phyloP scores from a whole-genome alignment of 2,113 vertebrate genomes.

The Collichthys lucidus region DNA sequence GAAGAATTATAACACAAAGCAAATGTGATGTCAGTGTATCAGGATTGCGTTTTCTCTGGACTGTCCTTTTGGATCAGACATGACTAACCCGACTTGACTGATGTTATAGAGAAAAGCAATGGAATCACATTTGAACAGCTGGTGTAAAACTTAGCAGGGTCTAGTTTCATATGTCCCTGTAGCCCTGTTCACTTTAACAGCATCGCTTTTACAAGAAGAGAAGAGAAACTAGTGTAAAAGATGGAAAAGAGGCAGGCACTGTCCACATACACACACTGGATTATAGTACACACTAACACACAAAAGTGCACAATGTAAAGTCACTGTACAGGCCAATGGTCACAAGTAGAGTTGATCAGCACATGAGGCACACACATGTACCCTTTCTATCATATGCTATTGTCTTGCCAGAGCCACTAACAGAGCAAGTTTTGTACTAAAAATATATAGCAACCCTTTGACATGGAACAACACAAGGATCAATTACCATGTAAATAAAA shows the following conservation, averaged over 20 bases:
- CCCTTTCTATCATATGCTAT: constrained; percentile 10
- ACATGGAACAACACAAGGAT: neutral
- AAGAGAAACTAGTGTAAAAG: constrained; percentile 46
- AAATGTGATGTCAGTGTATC: constrained; percentile 19
- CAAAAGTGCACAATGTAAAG: constrained; percentile 17
- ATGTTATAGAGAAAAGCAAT: constrained; percentile 39
- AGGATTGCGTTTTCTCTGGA: constrained; percentile 1
- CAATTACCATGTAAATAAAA: neutral
- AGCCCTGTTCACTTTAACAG: constrained; percentile 70
- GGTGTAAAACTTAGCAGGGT: constrained; percentile 61
- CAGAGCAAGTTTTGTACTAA: neutral
- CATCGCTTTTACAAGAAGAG: constrained; percentile 71
- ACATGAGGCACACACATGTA: constrained; percentile 20
- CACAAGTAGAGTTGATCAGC: constrained; percentile 13
- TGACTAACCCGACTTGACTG: constrained; percentile 8
- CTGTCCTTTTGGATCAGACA: neutral
- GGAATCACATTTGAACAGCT: constrained; percentile 56
- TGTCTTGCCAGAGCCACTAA: neutral
- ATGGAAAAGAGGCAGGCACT: constrained; percentile 28
- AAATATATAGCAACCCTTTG: neutral
- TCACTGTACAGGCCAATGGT: neutral
- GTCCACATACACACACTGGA: constrained; percentile 7
- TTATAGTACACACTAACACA: constrained; percentile 16
- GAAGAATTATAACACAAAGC: constrained; percentile 25
- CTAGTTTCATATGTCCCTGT: constrained; percentile 69